Evolutionary conservation across 2,113 vertebrate genomes (phyloP).

Genomic region (Heptranchias perlo): DNA sequence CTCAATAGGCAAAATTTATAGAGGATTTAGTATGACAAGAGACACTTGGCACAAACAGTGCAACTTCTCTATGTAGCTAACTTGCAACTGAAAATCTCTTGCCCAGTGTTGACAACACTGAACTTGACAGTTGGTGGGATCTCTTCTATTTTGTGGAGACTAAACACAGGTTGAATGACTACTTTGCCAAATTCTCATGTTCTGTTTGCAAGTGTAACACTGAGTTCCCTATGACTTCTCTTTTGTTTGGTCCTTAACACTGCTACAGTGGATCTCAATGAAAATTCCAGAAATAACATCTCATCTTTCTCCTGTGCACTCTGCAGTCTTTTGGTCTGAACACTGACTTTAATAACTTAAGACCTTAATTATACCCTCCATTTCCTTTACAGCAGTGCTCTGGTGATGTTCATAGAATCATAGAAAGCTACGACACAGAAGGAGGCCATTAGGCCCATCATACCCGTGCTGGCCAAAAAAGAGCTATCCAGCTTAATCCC

Average conservation of each 20-base stretch:
- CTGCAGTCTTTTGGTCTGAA: neutral
- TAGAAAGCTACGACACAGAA: too few relatives aligned
- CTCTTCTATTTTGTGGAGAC: neutral
- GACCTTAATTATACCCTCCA: neutral
- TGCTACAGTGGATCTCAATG: neutral
- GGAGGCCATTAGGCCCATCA: too few relatives aligned
- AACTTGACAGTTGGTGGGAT: too few relatives aligned
- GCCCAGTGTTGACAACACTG: neutral
- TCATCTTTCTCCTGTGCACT: neutral
- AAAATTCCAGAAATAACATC: neutral
- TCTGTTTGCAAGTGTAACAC: neutral
- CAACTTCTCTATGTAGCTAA: neutral
- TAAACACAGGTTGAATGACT: neutral
- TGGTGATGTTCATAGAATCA: too few relatives aligned
- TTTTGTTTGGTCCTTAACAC: neutral
- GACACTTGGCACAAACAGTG: neutral
- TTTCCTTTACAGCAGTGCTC: neutral
- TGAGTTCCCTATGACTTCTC: neutral
- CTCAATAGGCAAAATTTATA: neutral
- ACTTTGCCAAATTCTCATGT: neutral
- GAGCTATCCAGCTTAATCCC: too few relatives aligned
- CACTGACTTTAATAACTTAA: neutral
- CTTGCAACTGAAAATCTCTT: neutral
- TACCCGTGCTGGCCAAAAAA: too few relatives aligned
- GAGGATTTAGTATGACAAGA: neutral